Evolutionary conservation across 2,797 vertebrate genomes (phyloP).

Genomic region (Sphenopsis melanotis): DNA sequence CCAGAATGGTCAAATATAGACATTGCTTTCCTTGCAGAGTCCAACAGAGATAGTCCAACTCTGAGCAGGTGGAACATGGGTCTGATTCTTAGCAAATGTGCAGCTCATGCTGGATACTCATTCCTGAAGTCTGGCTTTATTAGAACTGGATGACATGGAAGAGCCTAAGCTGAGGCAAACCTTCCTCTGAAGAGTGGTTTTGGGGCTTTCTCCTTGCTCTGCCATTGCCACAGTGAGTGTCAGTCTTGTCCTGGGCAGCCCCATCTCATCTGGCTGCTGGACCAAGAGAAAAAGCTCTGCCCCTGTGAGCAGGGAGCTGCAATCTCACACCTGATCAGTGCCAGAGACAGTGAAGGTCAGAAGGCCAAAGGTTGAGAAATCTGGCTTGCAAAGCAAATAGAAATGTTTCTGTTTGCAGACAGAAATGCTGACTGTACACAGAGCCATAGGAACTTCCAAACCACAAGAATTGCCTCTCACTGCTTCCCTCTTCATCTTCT

Average conservation of each 20-base stretch:
- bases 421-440: conserved; percentile 67
- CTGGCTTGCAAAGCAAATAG: conserved; percentile 57
- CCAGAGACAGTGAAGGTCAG: conserved; percentile 50
- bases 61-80: not conserved
- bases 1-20: not conserved
- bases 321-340: conserved; percentile 33
- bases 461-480: conserved; percentile 63
- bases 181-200: not conserved
- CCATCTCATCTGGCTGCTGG: not conserved
- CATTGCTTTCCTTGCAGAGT: not conserved
- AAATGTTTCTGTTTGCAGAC: conserved; percentile 62
- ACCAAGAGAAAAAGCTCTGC: not conserved
- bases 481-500: conserved; percentile 65
- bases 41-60: not conserved
- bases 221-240: not conserved
- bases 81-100: not conserved
- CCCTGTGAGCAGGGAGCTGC: not conserved
- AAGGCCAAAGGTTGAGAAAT: conserved; percentile 67
- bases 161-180: not conserved
- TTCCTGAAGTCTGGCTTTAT: not conserved
- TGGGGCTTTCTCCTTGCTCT: not conserved
- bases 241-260: not conserved
- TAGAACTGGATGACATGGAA: not conserved
- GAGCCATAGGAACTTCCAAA: conserved; percentile 68
- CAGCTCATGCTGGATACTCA: not conserved